Evolutionary conservation across 2,888 invertebrate species (phyloP).

Genomic region (Deroplatys truncata): DNA sequence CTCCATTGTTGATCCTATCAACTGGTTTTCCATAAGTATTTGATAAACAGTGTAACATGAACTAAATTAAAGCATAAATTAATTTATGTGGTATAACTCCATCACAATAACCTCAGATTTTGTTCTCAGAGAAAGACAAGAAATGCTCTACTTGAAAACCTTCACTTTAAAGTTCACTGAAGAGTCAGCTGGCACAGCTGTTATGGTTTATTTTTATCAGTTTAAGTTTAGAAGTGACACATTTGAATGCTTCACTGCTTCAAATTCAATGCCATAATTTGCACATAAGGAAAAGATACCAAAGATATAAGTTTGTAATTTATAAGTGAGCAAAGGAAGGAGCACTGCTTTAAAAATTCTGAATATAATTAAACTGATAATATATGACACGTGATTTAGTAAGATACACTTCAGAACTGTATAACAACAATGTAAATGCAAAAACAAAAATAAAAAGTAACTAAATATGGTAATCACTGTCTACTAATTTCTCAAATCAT

Average conservation of each 20-base stretch:
- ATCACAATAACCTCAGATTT: too few relatives aligned
- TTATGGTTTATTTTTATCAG: not conserved
- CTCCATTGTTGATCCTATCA: not conserved
- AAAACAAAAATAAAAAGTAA: too few relatives aligned
- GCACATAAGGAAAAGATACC: too few relatives aligned
- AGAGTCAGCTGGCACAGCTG: not conserved
- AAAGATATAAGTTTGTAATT: too few relatives aligned
- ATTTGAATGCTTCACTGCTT: not conserved
- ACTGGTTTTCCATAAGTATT: not conserved
- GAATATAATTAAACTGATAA: too few relatives aligned
- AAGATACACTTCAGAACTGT: too few relatives aligned
- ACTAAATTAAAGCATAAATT: not conserved
- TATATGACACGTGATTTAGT: too few relatives aligned
- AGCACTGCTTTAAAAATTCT: too few relatives aligned
- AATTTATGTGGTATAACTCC: not conserved
- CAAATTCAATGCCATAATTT: not conserved
- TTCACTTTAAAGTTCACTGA: not conserved
- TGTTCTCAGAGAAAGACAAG: not conserved
- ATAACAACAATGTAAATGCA: too few relatives aligned
- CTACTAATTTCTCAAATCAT: too few relatives aligned
- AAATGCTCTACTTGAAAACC: not conserved
- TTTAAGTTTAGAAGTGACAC: not conserved
- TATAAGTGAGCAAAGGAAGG: too few relatives aligned
- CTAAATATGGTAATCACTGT: too few relatives aligned
- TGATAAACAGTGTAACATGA: not conserved